phyloP scores from a whole-genome alignment of 2,113 vertebrate genomes.

The Platysteira castanea region DNA sequence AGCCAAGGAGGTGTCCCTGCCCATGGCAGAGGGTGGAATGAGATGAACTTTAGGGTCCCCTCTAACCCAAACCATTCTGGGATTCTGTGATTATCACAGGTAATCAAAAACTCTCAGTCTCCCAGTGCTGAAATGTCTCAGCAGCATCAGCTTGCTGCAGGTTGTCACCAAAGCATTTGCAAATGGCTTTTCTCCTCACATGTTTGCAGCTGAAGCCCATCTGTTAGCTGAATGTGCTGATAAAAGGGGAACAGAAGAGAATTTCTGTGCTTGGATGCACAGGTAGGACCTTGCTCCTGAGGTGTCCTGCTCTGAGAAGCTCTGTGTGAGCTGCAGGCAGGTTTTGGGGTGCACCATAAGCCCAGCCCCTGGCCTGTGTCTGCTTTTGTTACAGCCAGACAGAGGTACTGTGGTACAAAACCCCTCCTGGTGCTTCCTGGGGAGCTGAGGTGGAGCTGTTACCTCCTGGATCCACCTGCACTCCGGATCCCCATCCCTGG shows the following conservation, averaged over 20 bases:
- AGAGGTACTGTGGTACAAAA: fast-evolving
- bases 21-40: neutral
- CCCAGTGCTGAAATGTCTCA: neutral
- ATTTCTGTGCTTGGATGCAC: neutral
- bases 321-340: neutral
- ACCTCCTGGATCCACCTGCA: neutral
- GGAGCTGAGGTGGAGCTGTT: neutral
- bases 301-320: neutral
- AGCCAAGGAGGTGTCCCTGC: fast-evolving
- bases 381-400: fast-evolving
- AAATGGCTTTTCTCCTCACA: neutral
- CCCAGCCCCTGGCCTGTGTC: no score
- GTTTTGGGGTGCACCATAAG: fast-evolving
- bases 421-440: neutral
- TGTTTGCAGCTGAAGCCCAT: neutral
- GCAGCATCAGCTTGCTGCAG: neutral
- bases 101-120: neutral
- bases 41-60: neutral
- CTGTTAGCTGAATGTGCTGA: neutral
- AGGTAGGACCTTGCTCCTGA: neutral
- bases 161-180: neutral
- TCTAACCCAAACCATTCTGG: neutral
- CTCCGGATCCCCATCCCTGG: neutral
- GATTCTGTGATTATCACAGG: neutral
- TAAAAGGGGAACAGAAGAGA: neutral